Evolutionary conservation across 2,888 invertebrate genomes (phyloP), one percentile per base, ranked within the genome.

Genomic region (Erebia epiphron): DNA sequence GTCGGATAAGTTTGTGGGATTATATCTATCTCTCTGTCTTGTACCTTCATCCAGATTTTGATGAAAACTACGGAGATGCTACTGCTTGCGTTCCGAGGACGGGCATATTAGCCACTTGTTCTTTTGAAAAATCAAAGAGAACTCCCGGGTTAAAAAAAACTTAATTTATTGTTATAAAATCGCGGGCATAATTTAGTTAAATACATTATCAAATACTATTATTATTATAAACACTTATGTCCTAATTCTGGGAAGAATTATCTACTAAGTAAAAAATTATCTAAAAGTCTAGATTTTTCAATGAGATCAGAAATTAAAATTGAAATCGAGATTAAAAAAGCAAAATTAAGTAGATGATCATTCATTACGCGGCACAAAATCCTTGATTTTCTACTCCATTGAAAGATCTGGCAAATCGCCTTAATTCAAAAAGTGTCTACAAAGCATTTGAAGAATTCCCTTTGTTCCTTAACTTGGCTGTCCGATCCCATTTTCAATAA

Each of bases 321-420:
- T n/a, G n/a, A 52, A 41, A 52, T 41, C 16, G 10, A 14, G n/a
- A 50, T 52, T 11, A 46, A 56, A 26, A 56, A 68, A 35, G 26
- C 13, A 46, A 62, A 68, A 68, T 56, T 35, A 35, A 35, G 35
- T 62, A 67, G 63, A 58, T 52, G 71, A 66, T 67, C 50, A 69
- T 64, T 71, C 58, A 69, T 66, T 49, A 58, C 35, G 57, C 35
- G 57, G 61, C 67, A 56, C 35, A 14, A 58, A 68, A 52, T 69
- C 57, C 58, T 71, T 67, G 69, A 66, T 62, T 66, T 65, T 71
- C 57, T 67, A 63, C 62, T 56, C 67, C 69, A 69, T 67, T 71
- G 46, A 71, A 72, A 69, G 64, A 79, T 77, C 77, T 71, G 64
- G 52, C 73, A 75, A 76, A 69, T 71, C 68, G 70, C 69, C 70